Evolutionary conservation across 2,797 vertebrate species (phyloP).

Genomic region (Hemibagrus guttatus): DNA sequence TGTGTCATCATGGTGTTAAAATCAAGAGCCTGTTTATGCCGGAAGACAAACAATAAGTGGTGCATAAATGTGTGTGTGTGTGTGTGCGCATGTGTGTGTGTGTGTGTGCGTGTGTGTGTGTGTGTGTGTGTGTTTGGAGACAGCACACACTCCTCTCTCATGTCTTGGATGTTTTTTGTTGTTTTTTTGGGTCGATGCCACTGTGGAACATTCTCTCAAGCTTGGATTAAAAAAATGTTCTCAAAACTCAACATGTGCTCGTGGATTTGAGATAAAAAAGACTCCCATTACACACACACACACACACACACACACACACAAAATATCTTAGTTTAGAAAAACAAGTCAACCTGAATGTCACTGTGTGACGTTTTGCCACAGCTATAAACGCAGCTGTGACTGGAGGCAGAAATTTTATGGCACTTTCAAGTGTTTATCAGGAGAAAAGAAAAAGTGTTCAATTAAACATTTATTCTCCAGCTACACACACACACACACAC

Average conservation of each 20-base stretch:
- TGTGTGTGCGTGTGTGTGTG: constrained; percentile 10
- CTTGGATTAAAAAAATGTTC: too few species aligned
- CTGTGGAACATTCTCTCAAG: too few species aligned
- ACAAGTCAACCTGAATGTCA: constrained; percentile 23
- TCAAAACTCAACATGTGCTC: too few species aligned
- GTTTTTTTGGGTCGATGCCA: too few species aligned
- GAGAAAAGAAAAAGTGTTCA: neutral
- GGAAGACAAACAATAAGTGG: neutral
- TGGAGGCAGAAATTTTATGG: constrained; percentile 16
- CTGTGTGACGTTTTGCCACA: neutral
- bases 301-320: constrained; percentile 7
- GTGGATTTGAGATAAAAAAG: too few species aligned
- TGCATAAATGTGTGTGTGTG: neutral
- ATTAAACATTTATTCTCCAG: constrained; percentile 27
- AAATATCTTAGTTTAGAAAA: neutral
- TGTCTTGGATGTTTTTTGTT: too few species aligned
- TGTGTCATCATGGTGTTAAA: neutral
- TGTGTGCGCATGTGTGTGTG: neutral
- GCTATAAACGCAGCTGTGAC: constrained; percentile 5
- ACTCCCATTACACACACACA: constrained; percentile 3
- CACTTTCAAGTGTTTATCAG: constrained; percentile 32
- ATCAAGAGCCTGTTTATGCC: neutral
- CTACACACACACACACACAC: neutral
- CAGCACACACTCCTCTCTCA: too few species aligned
- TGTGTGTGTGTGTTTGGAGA: neutral